A percentile compares a stretch with the other conserved stretches of the same genome.
phyloP scores from a whole-genome alignment of 2,797 vertebrate species.

The Acipenser ruthenus region DNA sequence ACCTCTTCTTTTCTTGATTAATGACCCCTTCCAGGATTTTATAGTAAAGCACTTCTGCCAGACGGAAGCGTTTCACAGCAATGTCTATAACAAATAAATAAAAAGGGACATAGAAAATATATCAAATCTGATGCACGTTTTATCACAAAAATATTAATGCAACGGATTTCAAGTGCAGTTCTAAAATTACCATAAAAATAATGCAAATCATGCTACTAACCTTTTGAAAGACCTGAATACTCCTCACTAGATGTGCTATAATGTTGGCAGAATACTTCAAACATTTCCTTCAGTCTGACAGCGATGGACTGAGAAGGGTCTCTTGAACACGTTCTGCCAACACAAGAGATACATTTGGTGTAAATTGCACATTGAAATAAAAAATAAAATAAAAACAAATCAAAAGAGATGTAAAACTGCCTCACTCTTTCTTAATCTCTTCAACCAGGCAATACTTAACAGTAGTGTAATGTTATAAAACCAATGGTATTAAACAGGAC shows the following conservation, averaged over 20 bases:
- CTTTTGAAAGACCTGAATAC: slow-evolving; percentile 60
- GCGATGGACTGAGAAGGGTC: slow-evolving; percentile 76
- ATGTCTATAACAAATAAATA: slow-evolving; percentile 51
- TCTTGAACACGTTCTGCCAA: slow-evolving; percentile 70
- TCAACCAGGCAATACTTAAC: no score
- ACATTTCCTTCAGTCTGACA: slow-evolving; percentile 78
- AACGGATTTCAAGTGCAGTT: slow-evolving; percentile 9
- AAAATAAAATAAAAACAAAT: no score
- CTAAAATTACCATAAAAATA: slow-evolving; percentile 2
- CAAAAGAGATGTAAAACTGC: no score
- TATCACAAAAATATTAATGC: neutral
- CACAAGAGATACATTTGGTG: neutral
- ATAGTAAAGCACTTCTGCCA: slow-evolving; percentile 85
- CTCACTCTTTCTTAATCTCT: no score
- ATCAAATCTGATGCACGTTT: neutral
- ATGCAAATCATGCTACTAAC: slow-evolving; percentile 29
- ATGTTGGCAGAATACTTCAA: slow-evolving; percentile 66
- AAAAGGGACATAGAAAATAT: neutral
- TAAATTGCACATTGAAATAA: no score
- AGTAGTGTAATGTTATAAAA: neutral
- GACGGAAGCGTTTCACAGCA: slow-evolving; percentile 73
- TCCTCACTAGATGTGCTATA: slow-evolving; percentile 51
- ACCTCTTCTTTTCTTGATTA: slow-evolving; percentile 77
- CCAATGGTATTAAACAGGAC: neutral
- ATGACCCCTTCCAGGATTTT: slow-evolving; percentile 81